phyloP scores from a whole-genome alignment of 2,888 invertebrate genomes.

The Scaptomyza caliginosa region DNA sequence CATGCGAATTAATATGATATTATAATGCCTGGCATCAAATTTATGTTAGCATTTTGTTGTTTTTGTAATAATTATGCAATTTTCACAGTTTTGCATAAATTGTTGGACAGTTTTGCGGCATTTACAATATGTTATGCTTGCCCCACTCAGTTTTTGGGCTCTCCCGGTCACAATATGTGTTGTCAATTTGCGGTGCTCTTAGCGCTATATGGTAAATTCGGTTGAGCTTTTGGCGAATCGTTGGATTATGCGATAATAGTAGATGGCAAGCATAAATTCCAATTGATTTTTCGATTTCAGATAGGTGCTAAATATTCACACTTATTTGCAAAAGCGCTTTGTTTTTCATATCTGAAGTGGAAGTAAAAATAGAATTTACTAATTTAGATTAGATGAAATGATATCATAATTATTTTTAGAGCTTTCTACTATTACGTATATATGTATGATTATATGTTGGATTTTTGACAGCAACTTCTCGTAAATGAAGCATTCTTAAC shows the following conservation, averaged over 20 bases:
- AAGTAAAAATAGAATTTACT: background rate
- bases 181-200: conserved; percentile 21
- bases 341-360: background rate
- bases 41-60: conserved; percentile 41
- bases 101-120: conserved; percentile 52
- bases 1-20: conserved; percentile 67
- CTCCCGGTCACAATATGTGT: conserved; percentile 7
- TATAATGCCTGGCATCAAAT: conserved; percentile 62
- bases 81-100: conserved; percentile 67
- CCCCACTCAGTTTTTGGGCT: conserved; percentile 5
- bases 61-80: conserved; percentile 58
- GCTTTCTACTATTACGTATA: background rate
- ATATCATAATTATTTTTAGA: background rate
- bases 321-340: no score
- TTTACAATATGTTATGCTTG: conserved; percentile 33
- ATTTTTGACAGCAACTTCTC: background rate
- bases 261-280: background rate
- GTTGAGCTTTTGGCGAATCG: conserved; percentile 35
- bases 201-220: conserved; percentile 26
- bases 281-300: background rate
- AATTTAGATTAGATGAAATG: background rate
- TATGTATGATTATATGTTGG: background rate
- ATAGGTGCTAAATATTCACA: conserved; percentile 5
- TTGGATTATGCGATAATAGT: conserved; percentile 51
- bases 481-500: background rate